phyloP scores from a whole-genome alignment of 2,797 vertebrate species.

The Erpetoichthys calabaricus region DNA sequence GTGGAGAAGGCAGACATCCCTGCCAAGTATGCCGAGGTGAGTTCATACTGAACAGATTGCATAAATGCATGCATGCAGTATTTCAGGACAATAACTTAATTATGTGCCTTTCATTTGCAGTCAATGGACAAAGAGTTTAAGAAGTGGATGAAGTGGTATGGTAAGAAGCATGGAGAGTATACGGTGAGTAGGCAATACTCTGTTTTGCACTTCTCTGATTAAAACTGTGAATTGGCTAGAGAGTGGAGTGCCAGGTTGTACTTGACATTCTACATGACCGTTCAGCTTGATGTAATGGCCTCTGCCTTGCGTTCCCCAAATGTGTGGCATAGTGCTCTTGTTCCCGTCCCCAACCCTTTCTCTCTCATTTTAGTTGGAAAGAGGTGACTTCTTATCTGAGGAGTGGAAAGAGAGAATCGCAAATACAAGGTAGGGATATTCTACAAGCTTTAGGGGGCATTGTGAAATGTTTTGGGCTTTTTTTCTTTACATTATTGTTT shows the following conservation, averaged over 20 bases:
- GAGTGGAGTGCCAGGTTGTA: slow-evolving; percentile 2
- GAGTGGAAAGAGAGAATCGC: slow-evolving; percentile 97
- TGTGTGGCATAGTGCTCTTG: too few species aligned
- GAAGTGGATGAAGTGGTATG: slow-evolving; percentile 99
- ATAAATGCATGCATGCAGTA: not conserved
- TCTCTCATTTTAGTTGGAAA: slow-evolving; percentile 67
- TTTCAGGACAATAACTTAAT: not conserved
- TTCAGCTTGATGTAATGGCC: too few species aligned
- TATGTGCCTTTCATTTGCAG: slow-evolving; percentile 38
- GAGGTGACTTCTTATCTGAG: slow-evolving; percentile 97
- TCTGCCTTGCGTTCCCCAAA: too few species aligned
- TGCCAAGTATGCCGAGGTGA: slow-evolving; percentile 93
- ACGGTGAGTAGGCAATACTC: slow-evolving; percentile 68
- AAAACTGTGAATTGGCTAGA: slow-evolving; percentile 12
- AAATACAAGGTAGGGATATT: slow-evolving; percentile 78
- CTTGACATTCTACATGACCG: too few species aligned
- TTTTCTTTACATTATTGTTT: too few species aligned
- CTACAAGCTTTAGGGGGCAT: not conserved
- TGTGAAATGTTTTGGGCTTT: too few species aligned
- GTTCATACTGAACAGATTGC: not conserved
- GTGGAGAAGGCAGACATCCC: slow-evolving; percentile 97
- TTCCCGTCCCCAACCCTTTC: too few species aligned
- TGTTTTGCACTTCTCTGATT: not conserved
- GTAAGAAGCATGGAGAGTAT: slow-evolving; percentile 97
- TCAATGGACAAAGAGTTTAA: slow-evolving; percentile 96